Evolutionary conservation across 2,888 invertebrate genomes (phyloP), one percentile per base, ranked within the genome.

Genomic region (Sympetrum striolatum): DNA sequence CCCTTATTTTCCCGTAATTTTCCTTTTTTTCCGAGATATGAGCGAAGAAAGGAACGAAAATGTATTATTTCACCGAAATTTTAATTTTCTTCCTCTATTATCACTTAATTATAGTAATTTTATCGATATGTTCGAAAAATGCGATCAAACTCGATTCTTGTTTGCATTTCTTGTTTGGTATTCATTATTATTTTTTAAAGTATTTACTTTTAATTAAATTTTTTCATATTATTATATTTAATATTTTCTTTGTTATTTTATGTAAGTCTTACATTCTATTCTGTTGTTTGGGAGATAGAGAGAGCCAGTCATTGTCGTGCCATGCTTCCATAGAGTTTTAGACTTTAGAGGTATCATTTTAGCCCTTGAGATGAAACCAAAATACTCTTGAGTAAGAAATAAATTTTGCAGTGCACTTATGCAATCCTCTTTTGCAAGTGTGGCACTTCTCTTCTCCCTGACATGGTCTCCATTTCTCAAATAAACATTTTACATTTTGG

Each of bases 201-300:
- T 81, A 90, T 81, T 86, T 86, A 81, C 90, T 81, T 44, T 81
- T 81, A 73, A 73, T 64, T 90, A 80, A 81, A 80, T 90, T 90
- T 82, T 90, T 90, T 80, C 81, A 90, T 90, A 81, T 90, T 80
- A 80, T 81, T 90, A 90, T 90, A 81, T 90, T 90, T 80, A 80
- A 90, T 80, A 80, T 90, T 90, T 90, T 90, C 81, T 90, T 81
- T 80, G 81, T 90, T 80, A 90, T 81, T 90, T 90, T 90, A 81
- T 81, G 81, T 81, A 81, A 90, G 81, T 37, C 60, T 90, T 90
- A 81, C 64, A 90, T 90, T 81, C 81, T 81, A 81, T 60, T 90
- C 73, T 73, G 73, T 90, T 90, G 73, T 81, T 90, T 81, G 81
- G 81, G 81, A 60, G 64, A 90, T 81, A 15, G 73, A 81, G 81